Evolutionary conservation across 1,140 invertebrate species (phyloP).

Genomic region (Wiebesia pumilae): DNA sequence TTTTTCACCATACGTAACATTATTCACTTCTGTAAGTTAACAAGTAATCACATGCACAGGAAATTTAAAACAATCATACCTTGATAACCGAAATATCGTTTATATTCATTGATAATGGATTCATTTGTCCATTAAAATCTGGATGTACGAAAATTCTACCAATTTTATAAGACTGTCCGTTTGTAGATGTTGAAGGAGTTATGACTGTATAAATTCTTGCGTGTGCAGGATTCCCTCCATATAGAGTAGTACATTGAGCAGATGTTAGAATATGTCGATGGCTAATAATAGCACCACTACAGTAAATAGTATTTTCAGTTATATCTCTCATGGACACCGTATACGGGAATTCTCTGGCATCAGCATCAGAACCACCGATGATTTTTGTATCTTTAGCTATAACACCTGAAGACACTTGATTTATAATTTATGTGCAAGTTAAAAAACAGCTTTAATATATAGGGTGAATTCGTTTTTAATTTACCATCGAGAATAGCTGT

Average conservation of each 20-base stretch:
- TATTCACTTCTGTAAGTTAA: no score
- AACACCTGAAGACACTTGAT: neutral
- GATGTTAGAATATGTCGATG: slow-evolving; percentile 71
- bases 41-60: no score
- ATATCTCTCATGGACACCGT: slow-evolving; percentile 46
- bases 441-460: no score
- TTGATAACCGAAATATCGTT: neutral
- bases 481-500: no score
- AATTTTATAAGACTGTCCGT: neutral
- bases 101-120: no score
- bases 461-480: neutral
- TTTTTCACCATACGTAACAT: no score
- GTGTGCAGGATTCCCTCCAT: neutral
- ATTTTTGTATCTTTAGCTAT: neutral
- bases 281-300: slow-evolving; percentile 71
- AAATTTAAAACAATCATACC: no score
- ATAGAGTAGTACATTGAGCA: slow-evolving; percentile 69
- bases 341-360: slow-evolving; percentile 69
- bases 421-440: neutral
- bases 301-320: slow-evolving; percentile 62
- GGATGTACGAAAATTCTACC: neutral
- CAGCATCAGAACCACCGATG: slow-evolving; percentile 65
- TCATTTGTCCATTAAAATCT: neutral
- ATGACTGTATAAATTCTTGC: neutral
- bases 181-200: neutral